Evolutionary conservation across 2,888 invertebrate species (phyloP).

Genomic region (Drosophila demipolita): DNA sequence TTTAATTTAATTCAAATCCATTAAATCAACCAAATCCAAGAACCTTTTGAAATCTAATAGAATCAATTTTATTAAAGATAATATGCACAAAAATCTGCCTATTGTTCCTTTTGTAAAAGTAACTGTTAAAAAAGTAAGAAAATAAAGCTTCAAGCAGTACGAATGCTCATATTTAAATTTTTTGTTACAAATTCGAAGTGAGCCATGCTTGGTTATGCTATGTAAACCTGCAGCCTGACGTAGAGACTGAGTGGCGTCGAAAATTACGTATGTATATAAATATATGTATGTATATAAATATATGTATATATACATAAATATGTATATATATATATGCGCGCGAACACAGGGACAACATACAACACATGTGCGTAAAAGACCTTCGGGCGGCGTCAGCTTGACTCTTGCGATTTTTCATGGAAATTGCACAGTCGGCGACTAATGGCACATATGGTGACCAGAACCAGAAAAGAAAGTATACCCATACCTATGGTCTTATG

Average conservation of each 20-base stretch:
- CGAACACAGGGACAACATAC: slow-evolving; percentile 23
- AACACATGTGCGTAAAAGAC: slow-evolving; percentile 55
- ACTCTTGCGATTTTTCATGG: slow-evolving; percentile 78
- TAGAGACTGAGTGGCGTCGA: slow-evolving; percentile 43
- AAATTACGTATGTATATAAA: slow-evolving; percentile 1
- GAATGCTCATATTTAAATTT: not conserved
- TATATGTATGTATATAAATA: not conserved
- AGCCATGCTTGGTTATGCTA: not conserved
- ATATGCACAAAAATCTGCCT: not conserved
- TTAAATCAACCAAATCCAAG: not conserved
- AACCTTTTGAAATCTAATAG: not conserved
- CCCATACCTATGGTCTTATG: slow-evolving; percentile 42
- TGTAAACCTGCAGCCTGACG: not conserved
- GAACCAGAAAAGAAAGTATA: slow-evolving; percentile 42
- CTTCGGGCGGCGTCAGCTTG: slow-evolving; percentile 70
- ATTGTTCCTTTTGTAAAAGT: too few species aligned
- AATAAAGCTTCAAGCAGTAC: not conserved
- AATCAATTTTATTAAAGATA: not conserved
- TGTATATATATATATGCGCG: slow-evolving; percentile 1
- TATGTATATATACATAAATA: not conserved
- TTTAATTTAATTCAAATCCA: too few species aligned
- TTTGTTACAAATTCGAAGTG: not conserved
- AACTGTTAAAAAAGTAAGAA: not conserved
- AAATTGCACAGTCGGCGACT: slow-evolving; percentile 57
- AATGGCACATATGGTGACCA: slow-evolving; percentile 73